phyloP scores from a whole-genome alignment of 1,140 invertebrate genomes.

The Brachionus manjavacas region DNA sequence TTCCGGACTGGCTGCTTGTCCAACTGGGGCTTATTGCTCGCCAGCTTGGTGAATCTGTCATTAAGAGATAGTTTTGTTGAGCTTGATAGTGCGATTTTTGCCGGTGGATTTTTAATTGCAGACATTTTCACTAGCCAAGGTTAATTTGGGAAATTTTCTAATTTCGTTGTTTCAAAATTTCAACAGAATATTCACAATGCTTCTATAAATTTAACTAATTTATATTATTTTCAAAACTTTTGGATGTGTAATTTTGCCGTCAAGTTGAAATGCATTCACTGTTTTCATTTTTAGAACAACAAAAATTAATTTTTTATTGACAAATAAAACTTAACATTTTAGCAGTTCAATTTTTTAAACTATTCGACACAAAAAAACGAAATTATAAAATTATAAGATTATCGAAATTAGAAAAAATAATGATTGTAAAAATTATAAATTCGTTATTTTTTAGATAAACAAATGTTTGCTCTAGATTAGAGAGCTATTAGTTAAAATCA shows the following conservation, averaged over 20 bases:
- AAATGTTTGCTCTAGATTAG: too few species aligned
- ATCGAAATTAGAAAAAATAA: too few species aligned
- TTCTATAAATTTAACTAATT: not conserved
- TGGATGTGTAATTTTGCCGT: not conserved
- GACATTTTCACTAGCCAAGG: not conserved
- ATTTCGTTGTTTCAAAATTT: slow-evolving; percentile 9
- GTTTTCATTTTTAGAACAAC: not conserved
- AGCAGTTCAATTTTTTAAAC: not conserved
- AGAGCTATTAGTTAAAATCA: too few species aligned
- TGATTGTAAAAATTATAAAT: too few species aligned
- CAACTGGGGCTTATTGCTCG: slow-evolving; percentile 48
- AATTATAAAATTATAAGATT: too few species aligned
- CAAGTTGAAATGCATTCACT: not conserved
- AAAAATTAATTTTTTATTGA: not conserved
- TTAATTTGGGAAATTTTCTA: not conserved
- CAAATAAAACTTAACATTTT: not conserved
- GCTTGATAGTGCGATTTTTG: slow-evolving; percentile 55
- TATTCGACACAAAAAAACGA: too few species aligned
- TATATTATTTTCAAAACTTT: not conserved
- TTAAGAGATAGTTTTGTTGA: slow-evolving; percentile 54
- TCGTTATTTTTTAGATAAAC: too few species aligned
- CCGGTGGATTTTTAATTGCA: slow-evolving; percentile 44
- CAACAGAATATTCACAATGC: not conserved
- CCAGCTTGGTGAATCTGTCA: slow-evolving; percentile 51
- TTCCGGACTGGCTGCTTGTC: slow-evolving; percentile 43